A percentile compares a stretch with the other conserved stretches of the same genome.
These are phyloP conservation scores for Lepeophtheirus nordmannii DNA, from an alignment of 2,888 invertebrate species.

Conservation along the genomic window DNA sequence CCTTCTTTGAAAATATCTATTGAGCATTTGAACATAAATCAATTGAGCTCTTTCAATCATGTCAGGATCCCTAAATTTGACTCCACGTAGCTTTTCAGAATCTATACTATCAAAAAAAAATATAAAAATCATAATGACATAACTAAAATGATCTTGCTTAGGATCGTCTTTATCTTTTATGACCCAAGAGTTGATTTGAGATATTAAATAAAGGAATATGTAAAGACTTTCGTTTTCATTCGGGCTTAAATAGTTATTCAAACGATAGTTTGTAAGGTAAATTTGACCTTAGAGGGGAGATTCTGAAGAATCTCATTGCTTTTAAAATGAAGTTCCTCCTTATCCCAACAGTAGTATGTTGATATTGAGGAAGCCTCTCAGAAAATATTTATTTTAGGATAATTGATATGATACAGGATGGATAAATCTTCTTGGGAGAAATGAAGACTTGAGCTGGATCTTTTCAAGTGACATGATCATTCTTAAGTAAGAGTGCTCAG, in stretches of 20 bases:
- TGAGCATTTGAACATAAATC: constrained; percentile 31
- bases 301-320: background rate
- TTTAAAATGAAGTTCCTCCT: background rate
- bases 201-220: background rate
- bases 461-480: background rate
- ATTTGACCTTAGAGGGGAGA: background rate
- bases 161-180: background rate
- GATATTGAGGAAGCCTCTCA: background rate
- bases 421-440: background rate
- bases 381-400: background rate
- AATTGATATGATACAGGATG: background rate
- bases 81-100: constrained; percentile 30
- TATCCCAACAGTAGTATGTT: background rate
- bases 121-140: constrained; percentile 32
- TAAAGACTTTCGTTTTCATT: background rate
- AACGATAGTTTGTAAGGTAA: background rate
- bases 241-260: background rate
- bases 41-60: constrained; percentile 31
- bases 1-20: constrained; percentile 32
- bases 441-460: background rate
- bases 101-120: constrained; percentile 32
- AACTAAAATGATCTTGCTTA: background rate
- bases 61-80: constrained; percentile 25
- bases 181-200: background rate
- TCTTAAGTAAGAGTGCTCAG: background rate